Evolutionary conservation across 1,140 invertebrate species (phyloP).

Genomic region (Apis dorsata): DNA sequence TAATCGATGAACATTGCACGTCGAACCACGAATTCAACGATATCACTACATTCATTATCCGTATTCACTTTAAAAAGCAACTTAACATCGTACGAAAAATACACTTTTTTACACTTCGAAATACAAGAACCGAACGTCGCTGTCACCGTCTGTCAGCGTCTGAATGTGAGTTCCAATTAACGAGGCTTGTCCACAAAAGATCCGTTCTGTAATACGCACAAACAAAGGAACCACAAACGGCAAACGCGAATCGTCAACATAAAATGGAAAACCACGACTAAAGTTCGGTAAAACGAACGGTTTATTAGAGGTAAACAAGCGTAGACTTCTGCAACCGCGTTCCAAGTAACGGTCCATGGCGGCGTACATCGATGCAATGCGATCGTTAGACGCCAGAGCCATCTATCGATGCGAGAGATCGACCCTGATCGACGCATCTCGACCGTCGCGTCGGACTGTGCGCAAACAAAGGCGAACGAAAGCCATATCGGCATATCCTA

Average conservation of each 20-base stretch:
- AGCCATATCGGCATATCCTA: not conserved
- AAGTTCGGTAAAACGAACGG: not conserved
- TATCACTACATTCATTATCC: constrained; percentile 21
- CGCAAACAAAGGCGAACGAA: not conserved
- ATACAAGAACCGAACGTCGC: not conserved
- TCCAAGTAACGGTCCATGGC: constrained; percentile 32
- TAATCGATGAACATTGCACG: not conserved
- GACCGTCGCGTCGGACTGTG: not conserved
- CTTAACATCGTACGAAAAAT: not conserved
- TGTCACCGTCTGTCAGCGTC: not conserved
- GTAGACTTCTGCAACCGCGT: not conserved
- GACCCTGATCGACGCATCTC: constrained; percentile 22
- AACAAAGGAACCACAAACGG: not conserved
- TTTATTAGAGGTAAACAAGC: constrained; percentile 25
- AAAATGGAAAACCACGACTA: not conserved
- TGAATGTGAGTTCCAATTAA: not conserved
- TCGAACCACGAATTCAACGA: not conserved
- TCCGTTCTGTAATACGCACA: not conserved
- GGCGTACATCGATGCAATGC: not conserved
- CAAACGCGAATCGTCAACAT: not conserved
- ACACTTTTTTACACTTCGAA: not conserved
- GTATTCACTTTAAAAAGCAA: not conserved
- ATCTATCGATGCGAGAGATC: constrained; percentile 34
- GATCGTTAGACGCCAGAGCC: constrained; percentile 11
- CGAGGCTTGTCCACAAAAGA: not conserved